Evolutionary conservation across 2,888 invertebrate genomes (phyloP).

Genomic region (Zygaena filipendulae): DNA sequence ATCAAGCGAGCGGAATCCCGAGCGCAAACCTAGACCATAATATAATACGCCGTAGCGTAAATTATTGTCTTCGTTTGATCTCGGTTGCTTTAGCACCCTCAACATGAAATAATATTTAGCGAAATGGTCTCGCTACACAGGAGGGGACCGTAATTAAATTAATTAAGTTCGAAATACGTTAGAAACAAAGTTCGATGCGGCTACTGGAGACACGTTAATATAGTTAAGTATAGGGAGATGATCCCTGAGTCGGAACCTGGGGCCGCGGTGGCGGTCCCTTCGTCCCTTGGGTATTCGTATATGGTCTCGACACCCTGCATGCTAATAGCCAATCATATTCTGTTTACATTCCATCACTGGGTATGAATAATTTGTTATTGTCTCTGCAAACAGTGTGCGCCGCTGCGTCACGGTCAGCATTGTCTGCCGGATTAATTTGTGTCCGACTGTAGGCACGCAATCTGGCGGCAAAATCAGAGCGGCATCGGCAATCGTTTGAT

Average conservation of each 20-base stretch:
- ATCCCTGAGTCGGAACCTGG: constrained; percentile 37
- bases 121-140: constrained; percentile 41
- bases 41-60: constrained; percentile 25
- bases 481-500: too few species aligned
- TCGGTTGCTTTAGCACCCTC: constrained; percentile 34
- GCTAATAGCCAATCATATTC: constrained; percentile 68
- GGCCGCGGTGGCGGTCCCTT: constrained; percentile 22
- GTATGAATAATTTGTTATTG: constrained; percentile 69
- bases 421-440: constrained; percentile 60
- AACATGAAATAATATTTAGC: constrained; percentile 58
- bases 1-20: too few species aligned
- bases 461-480: constrained; percentile 38
- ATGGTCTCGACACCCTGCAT: constrained; percentile 42
- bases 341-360: constrained; percentile 67
- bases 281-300: constrained; percentile 36
- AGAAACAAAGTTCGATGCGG: constrained; percentile 52
- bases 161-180: constrained; percentile 63
- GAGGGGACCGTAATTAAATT: constrained; percentile 60
- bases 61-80: constrained; percentile 44
- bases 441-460: constrained; percentile 35
- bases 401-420: constrained; percentile 48
- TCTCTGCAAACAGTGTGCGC: constrained; percentile 51
- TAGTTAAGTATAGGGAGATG: constrained; percentile 52
- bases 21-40: too few species aligned
- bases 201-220: constrained; percentile 56